Evolutionary conservation across 2,888 invertebrate species (phyloP).

Genomic region (Bimastos eiseni): DNA sequence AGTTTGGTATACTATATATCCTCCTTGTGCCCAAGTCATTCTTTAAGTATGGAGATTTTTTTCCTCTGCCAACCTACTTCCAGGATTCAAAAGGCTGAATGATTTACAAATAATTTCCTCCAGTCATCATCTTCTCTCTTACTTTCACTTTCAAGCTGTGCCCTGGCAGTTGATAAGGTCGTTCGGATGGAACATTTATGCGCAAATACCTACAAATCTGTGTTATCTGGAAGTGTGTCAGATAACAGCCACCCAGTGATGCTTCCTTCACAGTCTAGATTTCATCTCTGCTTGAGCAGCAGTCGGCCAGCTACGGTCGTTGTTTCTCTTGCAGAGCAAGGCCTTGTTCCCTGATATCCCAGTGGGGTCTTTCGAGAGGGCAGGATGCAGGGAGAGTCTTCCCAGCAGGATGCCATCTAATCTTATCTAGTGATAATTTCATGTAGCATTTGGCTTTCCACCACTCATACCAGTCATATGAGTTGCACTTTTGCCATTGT

Average conservation of each 20-base stretch:
- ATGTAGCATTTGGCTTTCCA: neutral
- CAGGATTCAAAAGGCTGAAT: neutral
- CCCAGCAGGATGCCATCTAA: neutral
- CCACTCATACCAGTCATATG: too few relatives aligned
- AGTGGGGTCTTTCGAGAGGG: neutral
- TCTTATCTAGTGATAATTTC: neutral
- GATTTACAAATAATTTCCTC: neutral
- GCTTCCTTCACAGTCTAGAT: neutral
- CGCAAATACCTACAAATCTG: neutral
- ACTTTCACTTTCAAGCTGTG: neutral
- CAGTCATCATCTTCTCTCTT: neutral
- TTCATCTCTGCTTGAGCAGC: neutral
- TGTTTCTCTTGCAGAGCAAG: neutral
- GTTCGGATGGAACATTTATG: neutral
- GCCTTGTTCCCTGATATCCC: neutral
- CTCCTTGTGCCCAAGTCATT: neutral
- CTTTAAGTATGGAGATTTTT: neutral
- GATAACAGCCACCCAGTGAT: neutral
- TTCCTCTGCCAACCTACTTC: neutral
- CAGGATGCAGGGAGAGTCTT: neutral
- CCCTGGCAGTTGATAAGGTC: slow-evolving; percentile 7
- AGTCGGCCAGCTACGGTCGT: neutral
- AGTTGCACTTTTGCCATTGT: too few relatives aligned
- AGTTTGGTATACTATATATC: neutral
- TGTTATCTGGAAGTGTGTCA: slow-evolving; percentile 13